Conservation (phyloP, 53 echinoderm and acorn worm species). For the Actinopyga echinites region DNA sequence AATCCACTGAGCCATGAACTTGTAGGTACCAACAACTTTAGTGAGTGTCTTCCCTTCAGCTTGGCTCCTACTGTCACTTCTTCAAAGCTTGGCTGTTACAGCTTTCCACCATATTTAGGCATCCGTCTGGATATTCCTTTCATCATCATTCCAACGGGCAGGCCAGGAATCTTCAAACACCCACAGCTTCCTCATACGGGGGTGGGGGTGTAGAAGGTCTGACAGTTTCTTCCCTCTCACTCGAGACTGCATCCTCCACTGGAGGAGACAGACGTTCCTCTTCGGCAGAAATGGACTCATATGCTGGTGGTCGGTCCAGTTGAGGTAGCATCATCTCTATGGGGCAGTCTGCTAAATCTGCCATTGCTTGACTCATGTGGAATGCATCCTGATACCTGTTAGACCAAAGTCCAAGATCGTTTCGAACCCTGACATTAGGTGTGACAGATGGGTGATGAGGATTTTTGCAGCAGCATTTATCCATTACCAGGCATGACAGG, state of each 20-base stretch:
- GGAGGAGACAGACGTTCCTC: background rate
- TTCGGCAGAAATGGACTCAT: background rate
- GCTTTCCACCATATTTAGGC: too few species aligned
- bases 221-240: background rate
- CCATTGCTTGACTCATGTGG: background rate
- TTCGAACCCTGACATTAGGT: conserved; percentile 21
- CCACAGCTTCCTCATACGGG: conserved; percentile 20
- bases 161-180: background rate
- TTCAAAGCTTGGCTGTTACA: too few species aligned
- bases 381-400: conserved; percentile 30
- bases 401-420: conserved; percentile 21
- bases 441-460: background rate
- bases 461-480: conserved; percentile 23
- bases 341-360: conserved; percentile 7
- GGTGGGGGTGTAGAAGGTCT: conserved; percentile 23
- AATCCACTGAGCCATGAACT: too few species aligned
- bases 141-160: too few species aligned
- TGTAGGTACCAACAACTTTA: too few species aligned
- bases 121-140: too few species aligned
- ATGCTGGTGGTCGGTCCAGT: conserved; percentile 1
- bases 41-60: too few species aligned
- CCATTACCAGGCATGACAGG: conserved; percentile 21
- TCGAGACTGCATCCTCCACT: background rate
- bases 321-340: conserved; percentile 15
- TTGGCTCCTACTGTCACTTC: too few species aligned